A percentile compares a stretch with the other conserved stretches of the same genome.
Conservation (phyloP, 2,797 vertebrate genomes). For the Sylvia borin region DNA sequence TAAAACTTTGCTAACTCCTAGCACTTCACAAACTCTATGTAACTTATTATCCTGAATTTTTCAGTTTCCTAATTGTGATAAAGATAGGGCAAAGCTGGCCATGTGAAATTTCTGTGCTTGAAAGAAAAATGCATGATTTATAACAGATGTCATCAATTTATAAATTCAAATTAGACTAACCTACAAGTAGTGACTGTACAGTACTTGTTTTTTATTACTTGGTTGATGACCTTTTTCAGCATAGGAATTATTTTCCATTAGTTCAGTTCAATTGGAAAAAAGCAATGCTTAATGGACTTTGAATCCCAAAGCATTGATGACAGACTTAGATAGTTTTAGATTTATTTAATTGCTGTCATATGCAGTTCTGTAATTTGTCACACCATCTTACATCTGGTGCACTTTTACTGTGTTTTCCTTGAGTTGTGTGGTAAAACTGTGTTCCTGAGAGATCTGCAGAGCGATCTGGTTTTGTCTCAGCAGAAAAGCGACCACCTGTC, state of each 20-base stretch:
- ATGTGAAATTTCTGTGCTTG: neutral
- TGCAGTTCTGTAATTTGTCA: neutral
- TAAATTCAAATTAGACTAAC: conserved; percentile 11
- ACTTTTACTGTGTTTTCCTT: neutral
- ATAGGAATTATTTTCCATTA: conserved; percentile 39
- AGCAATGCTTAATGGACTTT: conserved; percentile 20
- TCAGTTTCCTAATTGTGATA: neutral
- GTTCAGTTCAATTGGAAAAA: conserved; percentile 27
- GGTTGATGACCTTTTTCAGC: conserved; percentile 21
- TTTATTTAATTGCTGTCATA: neutral
- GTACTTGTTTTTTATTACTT: conserved; percentile 16
- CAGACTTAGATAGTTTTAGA: neutral
- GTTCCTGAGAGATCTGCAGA: neutral
- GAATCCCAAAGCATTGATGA: neutral
- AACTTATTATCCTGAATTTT: neutral
- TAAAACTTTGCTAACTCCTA: neutral
- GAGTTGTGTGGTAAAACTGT: neutral
- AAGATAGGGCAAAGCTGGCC: neutral
- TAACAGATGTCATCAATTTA: conserved; percentile 11
- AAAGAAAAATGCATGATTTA: neutral
- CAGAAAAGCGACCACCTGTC: neutral
- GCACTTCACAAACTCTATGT: neutral
- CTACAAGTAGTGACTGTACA: neutral
- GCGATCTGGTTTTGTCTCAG: neutral
- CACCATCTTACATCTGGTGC: neutral